These are phyloP conservation scores for Spongilla lacustris DNA, from an alignment of 37 sponge, comb jelly and placozoan genomes.

Conservation along the genomic window DNA sequence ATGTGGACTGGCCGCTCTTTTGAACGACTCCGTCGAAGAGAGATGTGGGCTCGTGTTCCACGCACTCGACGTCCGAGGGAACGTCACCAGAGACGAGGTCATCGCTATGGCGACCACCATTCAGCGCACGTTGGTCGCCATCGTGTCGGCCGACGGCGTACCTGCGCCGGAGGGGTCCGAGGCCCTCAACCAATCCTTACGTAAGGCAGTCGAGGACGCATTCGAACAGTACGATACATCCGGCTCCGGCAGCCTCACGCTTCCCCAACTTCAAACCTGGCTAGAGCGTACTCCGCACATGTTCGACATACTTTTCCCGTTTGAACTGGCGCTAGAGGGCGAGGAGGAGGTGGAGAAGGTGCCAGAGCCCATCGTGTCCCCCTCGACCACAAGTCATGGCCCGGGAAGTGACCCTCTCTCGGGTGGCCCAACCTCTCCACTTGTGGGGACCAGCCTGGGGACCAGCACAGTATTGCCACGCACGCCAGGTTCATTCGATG, in stretches of 20 bases:
- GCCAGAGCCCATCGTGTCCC: background rate
- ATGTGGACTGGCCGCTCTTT: slow-evolving; percentile 76
- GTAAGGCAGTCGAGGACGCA: slow-evolving; percentile 77
- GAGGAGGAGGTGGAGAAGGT: background rate
- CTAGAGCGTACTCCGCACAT: slow-evolving; percentile 77
- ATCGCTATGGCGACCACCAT: slow-evolving; percentile 63
- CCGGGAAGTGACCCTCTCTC: background rate
- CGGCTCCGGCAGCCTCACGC: slow-evolving; percentile 80
- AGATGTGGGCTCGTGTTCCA: slow-evolving; percentile 82
- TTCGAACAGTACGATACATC: slow-evolving; percentile 87
- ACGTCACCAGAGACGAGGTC: slow-evolving; percentile 78
- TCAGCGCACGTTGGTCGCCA: background rate
- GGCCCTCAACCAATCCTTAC: background rate
- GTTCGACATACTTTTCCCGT: slow-evolving; percentile 65
- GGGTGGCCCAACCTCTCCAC: background rate
- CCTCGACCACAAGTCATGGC: background rate
- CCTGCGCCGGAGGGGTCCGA: background rate
- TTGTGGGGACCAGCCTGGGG: no score
- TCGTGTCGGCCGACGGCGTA: background rate
- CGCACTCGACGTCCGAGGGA: slow-evolving; percentile 80
- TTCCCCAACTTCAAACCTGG: slow-evolving; percentile 91
- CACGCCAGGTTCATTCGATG: background rate
- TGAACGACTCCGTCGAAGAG: slow-evolving; percentile 82
- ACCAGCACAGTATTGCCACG: no score
- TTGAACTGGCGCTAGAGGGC: background rate